A percentile compares a stretch with the other conserved stretches of the same genome.
Conservation (phyloP, 2,113 vertebrate genomes). For the Piprites chloris region DNA sequence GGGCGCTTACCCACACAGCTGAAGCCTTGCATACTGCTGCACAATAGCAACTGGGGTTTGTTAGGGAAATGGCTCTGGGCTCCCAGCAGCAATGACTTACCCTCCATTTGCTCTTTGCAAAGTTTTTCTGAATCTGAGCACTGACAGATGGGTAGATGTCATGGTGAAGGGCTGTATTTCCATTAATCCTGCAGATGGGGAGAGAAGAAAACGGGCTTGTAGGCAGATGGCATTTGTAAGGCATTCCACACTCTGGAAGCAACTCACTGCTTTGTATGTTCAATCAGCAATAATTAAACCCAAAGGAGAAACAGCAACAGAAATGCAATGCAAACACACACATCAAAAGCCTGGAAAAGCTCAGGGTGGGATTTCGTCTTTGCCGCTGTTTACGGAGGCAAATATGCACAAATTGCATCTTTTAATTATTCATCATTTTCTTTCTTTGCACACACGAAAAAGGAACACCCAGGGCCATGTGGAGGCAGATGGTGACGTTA, state of each 20-base stretch:
- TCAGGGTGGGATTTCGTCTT: conserved; percentile 22
- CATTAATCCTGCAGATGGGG: conserved; percentile 84
- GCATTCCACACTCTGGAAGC: conserved; percentile 45
- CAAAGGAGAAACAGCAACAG: conserved; percentile 62
- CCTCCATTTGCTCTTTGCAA: conserved; percentile 92
- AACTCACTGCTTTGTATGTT: conserved; percentile 38
- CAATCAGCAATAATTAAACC: conserved; percentile 70
- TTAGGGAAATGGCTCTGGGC: not conserved
- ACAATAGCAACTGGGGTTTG: not conserved
- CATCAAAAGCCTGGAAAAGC: conserved; percentile 18
- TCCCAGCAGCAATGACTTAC: conserved; percentile 67
- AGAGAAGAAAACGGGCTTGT: conserved; percentile 33
- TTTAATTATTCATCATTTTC: conserved; percentile 3
- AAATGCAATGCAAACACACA: conserved; percentile 50
- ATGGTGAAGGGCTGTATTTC: conserved; percentile 81
- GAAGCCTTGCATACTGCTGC: not conserved
- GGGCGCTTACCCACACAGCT: not conserved
- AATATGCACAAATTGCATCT: conserved; percentile 10
- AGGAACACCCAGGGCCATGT: not conserved
- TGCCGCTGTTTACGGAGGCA: conserved; percentile 18
- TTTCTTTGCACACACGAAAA: not conserved
- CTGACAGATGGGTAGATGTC: conserved; percentile 90
- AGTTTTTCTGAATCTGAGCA: conserved; percentile 91
- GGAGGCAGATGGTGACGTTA: not conserved
- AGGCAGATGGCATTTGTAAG: conserved; percentile 64